Percentiles rank a stretch among this genome's conserved stretches.
Conservation (phyloP, 2,888 invertebrate species). For the Fragum whitleyi region DNA sequence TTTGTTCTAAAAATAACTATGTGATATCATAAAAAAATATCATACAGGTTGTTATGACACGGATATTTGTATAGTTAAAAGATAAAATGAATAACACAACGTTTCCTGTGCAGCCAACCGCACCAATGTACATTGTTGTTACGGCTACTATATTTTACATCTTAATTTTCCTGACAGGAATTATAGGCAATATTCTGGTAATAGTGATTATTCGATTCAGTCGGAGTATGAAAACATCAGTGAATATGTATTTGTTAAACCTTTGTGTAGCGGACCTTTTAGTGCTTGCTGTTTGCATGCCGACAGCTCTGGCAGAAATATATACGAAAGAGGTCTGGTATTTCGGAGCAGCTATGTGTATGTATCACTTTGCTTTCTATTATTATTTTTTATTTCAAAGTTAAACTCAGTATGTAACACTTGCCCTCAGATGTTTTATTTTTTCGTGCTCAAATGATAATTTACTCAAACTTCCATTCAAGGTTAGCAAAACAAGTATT, state of each 20-base stretch:
- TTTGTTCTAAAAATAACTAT: too few species aligned
- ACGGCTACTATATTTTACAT: conserved; percentile 64
- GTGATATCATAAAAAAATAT: too few species aligned
- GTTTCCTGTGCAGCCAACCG: conserved; percentile 26
- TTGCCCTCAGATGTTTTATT: too few species aligned
- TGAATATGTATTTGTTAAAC: conserved; percentile 69
- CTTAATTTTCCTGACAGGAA: conserved; percentile 69
- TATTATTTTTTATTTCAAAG: neutral
- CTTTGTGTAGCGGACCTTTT: conserved; percentile 73
- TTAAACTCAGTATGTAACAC: too few species aligned
- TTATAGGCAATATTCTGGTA: conserved; percentile 68
- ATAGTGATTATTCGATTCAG: conserved; percentile 61
- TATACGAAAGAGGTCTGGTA: conserved; percentile 71
- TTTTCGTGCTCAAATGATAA: too few species aligned
- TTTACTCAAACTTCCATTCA: too few species aligned
- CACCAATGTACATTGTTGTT: conserved; percentile 64
- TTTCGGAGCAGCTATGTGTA: conserved; percentile 73
- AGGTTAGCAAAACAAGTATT: too few species aligned
- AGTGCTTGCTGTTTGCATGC: conserved; percentile 71
- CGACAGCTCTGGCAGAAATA: conserved; percentile 70
- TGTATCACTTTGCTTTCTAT: conserved; percentile 54
- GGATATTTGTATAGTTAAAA: too few species aligned
- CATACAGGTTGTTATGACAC: too few species aligned
- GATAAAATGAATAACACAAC: conserved; percentile 4
- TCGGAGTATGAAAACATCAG: conserved; percentile 64